Evolutionary conservation across 2,797 vertebrate genomes (phyloP).

Genomic region (Sebastes taczanowskii): DNA sequence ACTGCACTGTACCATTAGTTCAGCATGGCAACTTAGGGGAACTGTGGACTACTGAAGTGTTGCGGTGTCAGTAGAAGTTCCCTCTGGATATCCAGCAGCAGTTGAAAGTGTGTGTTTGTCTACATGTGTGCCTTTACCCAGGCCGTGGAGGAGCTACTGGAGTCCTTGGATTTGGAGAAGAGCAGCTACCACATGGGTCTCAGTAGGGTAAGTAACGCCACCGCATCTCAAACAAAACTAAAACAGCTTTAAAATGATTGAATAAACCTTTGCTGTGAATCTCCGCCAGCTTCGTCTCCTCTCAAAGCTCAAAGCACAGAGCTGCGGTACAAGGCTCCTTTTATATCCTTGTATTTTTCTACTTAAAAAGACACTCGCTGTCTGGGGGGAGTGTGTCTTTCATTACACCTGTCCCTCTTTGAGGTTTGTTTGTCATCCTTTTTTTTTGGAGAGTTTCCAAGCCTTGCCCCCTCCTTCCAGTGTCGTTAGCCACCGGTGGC

Average conservation of each 20-base stretch:
- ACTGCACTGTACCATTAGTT: conserved; percentile 39
- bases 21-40: conserved; percentile 30
- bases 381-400: conserved; percentile 56
- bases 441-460: conserved; percentile 52
- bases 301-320: conserved; percentile 20
- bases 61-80: conserved; percentile 40
- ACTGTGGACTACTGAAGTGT: conserved; percentile 45
- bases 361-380: conserved; percentile 37
- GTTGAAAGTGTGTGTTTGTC: conserved; percentile 46
- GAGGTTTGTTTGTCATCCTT: conserved; percentile 53
- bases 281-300: conserved; percentile 25
- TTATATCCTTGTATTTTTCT: conserved; percentile 10
- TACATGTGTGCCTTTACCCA: conserved; percentile 66
- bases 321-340: conserved; percentile 6
- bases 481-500: conserved; percentile 29
- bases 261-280: conserved; percentile 38
- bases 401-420: conserved; percentile 61
- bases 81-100: conserved; percentile 36
- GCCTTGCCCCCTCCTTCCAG: conserved; percentile 20
- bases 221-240: conserved; percentile 26
- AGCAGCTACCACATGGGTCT: conserved; percentile 97
- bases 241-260: conserved; percentile 36
- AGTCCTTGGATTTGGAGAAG: conserved; percentile 95
- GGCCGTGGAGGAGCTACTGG: conserved; percentile 97
- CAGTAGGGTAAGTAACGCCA: conserved; percentile 88